Evolutionary conservation across 2,888 invertebrate species (phyloP), one percentile per base, ranked within the genome.

Genomic region (Escarpia spicata): DNA sequence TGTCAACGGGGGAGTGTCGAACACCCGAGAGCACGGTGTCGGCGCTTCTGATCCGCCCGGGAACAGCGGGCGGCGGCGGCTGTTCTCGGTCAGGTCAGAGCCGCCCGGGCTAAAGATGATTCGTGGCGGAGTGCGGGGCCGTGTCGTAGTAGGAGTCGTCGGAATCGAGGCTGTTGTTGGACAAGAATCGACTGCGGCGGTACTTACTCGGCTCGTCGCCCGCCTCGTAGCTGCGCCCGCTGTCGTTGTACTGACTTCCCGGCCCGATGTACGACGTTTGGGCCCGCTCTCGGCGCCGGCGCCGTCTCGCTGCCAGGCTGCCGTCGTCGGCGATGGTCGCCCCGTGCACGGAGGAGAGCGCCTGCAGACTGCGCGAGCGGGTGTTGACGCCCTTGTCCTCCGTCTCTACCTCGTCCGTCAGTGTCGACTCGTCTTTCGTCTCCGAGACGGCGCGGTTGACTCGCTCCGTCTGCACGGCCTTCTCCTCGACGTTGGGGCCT

Each of bases 311-410:
- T 3, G 93, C 93, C 45, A 93, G 92, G 75, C 92, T 93, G 92
- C 92, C 92, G 58, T 93, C 92, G 75, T 75, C 75, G 75, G 75
- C 75, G 75, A 43, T 43, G 45, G 94, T 93, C 52, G 94, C 93
- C 92, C 93, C 93, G 75, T 75, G 75, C 75, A 75, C 26, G 52
- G 52, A 9, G 10, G 52, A 52, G 52, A 52, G 43, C 45, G 91
- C 91, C 92, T 94, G 95, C 19, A 95, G 94, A 92, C 95, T 95
- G 43, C 95, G 94, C 12, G 94, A 94, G 45, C 94, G 45, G 15
- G 94, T 95, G 92, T 95, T 95, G 43, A 96, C 96, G 3, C 95
- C 96, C 93, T 96, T 96, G 92, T 96, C 96, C 90, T 94, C 94
- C 9, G 95, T 95, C 91, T 94, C 94, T 31, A 94, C 92, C 45